Evolutionary conservation across 2,797 vertebrate species (phyloP).

Genomic region (Microtus californicus): DNA sequence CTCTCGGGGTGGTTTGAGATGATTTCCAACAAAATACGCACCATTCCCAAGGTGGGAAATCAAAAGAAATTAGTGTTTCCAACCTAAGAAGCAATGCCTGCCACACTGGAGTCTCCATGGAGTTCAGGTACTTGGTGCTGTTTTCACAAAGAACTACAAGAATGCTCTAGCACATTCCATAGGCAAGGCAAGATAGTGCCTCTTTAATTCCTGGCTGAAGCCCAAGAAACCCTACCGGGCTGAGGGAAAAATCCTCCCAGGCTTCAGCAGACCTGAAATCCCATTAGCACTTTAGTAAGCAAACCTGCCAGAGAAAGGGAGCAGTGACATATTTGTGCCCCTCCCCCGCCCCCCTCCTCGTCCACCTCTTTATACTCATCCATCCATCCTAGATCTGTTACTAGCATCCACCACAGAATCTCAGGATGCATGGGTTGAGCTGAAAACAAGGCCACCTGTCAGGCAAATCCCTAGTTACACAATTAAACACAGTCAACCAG

Average conservation of each 20-base stretch:
- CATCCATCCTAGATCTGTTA: not conserved
- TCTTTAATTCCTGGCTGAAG: conserved; percentile 5
- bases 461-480: not conserved
- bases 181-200: not conserved
- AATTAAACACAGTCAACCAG: conserved; percentile 29
- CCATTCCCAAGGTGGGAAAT: not conserved
- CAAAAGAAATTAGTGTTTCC: not conserved
- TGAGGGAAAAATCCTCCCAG: not conserved
- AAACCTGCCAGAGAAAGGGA: not conserved
- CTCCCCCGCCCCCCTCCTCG: fast-evolving
- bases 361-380: not conserved
- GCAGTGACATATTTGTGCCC: not conserved
- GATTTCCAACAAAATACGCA: conserved; percentile 31
- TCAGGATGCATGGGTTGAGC: not conserved
- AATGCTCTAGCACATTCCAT: conserved; percentile 25
- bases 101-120: not conserved
- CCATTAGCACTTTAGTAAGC: not conserved
- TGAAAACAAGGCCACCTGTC: not conserved
- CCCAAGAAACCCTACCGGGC: conserved; percentile 12
- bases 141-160: conserved; percentile 20
- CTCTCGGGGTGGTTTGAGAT: not conserved
- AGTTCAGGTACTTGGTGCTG: not conserved
- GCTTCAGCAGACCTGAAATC: conserved; percentile 35
- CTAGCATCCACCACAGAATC: not conserved
- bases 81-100: conserved; percentile 3